Evolutionary conservation across 2,888 invertebrate species (phyloP).

Genomic region (Nephrotoma flavescens): DNA sequence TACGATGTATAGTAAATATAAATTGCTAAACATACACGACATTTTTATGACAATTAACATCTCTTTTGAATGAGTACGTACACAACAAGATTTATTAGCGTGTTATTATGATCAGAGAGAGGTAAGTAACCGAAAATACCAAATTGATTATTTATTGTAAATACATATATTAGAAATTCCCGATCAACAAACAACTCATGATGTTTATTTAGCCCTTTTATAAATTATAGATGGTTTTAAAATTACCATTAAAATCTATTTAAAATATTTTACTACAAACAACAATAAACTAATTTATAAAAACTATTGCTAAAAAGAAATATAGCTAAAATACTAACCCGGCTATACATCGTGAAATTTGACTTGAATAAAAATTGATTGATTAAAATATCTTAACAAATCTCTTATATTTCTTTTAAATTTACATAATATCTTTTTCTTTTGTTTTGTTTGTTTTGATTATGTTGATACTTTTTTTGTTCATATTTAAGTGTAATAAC

Average conservation of each 20-base stretch:
- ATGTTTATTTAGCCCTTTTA: neutral
- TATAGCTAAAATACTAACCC: neutral
- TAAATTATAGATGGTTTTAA: neutral
- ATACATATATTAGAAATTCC: neutral
- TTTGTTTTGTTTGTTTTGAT: neutral
- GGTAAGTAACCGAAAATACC: too few species aligned
- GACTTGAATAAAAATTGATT: neutral
- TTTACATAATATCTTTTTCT: too few species aligned
- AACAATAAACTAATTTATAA: neutral
- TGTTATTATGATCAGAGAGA: neutral
- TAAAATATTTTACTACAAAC: neutral
- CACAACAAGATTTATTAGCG: neutral
- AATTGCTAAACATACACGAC: neutral
- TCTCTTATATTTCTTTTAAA: neutral
- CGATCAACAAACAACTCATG: neutral
- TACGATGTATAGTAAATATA: neutral
- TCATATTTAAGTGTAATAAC: neutral
- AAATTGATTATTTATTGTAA: neutral
- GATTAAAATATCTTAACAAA: neutral
- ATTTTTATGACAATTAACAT: neutral
- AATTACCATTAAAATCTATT: neutral
- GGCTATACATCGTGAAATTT: neutral
- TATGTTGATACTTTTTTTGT: neutral
- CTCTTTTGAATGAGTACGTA: too few species aligned
- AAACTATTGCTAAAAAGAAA: neutral